Evolutionary conservation across 92 coral and sea anemone species (phyloP).

Genomic region (Porites divaricata): DNA sequence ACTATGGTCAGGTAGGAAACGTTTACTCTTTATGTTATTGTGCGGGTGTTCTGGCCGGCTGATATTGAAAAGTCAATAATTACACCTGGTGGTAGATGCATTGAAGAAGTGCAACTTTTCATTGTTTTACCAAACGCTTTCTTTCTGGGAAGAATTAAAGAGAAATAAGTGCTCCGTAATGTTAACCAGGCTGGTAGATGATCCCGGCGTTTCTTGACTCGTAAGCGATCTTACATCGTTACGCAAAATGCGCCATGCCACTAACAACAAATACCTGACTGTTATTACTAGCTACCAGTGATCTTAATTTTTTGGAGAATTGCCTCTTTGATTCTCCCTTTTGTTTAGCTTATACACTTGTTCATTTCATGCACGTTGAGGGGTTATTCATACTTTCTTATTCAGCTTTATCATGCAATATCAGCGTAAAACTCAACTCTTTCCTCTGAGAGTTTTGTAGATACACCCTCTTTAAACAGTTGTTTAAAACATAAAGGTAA

Average conservation of each 20-base stretch:
- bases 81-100: background rate
- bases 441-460: background rate
- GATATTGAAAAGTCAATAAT: constrained; percentile 31
- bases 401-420: background rate
- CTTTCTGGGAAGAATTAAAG: background rate
- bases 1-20: constrained; percentile 91
- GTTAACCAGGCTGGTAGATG: background rate
- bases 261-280: background rate
- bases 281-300: constrained; percentile 12
- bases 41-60: constrained; percentile 38
- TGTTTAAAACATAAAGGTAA: too few species aligned
- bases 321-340: background rate
- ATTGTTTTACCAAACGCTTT: background rate
- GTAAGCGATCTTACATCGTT: background rate
- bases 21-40: constrained; percentile 29
- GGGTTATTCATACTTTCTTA: background rate
- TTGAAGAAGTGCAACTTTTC: background rate
- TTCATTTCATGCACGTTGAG: background rate
- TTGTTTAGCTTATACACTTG: background rate
- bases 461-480: background rate
- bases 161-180: background rate
- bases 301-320: background rate
- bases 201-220: background rate
- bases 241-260: constrained; percentile 23
- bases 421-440: background rate